Conservation (phyloP, 1,140 invertebrate genomes). For the Gryllus bimaculatus region DNA sequence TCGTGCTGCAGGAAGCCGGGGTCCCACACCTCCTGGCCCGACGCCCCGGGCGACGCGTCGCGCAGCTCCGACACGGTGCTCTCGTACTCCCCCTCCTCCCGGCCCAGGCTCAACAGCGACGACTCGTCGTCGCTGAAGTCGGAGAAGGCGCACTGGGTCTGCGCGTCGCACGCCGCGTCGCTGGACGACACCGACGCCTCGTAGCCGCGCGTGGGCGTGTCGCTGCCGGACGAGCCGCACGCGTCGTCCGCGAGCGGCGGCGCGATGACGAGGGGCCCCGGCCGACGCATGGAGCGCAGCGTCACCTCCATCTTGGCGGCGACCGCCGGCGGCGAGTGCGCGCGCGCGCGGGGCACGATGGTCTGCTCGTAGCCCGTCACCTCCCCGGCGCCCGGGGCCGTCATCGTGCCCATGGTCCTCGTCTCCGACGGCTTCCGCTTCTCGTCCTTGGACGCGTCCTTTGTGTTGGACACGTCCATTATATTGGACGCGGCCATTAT, state of each 20-base stretch:
- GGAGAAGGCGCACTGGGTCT: neutral
- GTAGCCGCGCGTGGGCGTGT: neutral
- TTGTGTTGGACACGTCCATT: neutral
- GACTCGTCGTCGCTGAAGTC: conserved; percentile 13
- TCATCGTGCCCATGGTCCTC: neutral
- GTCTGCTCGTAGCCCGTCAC: neutral
- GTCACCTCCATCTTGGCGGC: neutral
- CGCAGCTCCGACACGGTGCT: neutral
- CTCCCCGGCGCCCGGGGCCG: neutral
- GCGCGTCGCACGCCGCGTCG: neutral
- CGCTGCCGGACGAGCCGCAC: neutral
- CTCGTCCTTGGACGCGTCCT: neutral
- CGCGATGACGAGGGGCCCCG: too few species aligned
- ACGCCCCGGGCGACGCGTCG: neutral
- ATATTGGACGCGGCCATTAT: neutral
- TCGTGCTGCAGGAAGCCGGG: neutral
- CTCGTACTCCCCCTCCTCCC: neutral
- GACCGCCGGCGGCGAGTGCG: neutral
- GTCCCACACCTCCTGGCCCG: neutral
- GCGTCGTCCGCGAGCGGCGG: too few species aligned
- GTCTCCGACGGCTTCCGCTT: neutral
- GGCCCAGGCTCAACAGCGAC: neutral
- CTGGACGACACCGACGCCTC: conserved; percentile 7
- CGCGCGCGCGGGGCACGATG: neutral
- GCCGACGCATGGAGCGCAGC: neutral